Conservation (phyloP, 2,888 invertebrate species). For the Encarsia formosa region DNA sequence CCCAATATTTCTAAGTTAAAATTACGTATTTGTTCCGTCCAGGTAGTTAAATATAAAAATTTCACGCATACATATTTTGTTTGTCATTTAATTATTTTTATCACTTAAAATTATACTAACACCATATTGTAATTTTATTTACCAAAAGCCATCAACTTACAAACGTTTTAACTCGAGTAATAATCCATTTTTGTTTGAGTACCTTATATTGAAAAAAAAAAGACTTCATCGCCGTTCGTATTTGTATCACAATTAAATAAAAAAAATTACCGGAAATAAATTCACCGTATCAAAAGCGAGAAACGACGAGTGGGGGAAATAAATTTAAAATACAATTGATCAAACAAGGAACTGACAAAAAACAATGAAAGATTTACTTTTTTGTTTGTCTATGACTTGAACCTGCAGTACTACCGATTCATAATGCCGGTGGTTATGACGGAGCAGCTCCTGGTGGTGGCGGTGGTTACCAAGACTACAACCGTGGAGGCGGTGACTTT, state of each 20-base stretch:
- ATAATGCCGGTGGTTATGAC: constrained; percentile 44
- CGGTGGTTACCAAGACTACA: constrained; percentile 47
- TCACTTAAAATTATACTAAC: constrained; percentile 4
- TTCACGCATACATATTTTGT: no score
- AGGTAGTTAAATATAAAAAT: no score
- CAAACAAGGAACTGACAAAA: not conserved
- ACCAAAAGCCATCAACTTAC: constrained; percentile 9
- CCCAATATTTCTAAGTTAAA: no score
- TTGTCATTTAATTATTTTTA: not conserved
- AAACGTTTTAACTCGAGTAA: constrained; percentile 27
- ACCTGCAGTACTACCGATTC: constrained; percentile 42
- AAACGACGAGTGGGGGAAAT: no score
- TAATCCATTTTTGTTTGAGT: constrained; percentile 20
- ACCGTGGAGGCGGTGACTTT: constrained; percentile 48
- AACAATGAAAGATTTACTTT: not conserved
- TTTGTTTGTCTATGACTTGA: no score
- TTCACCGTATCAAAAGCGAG: no score
- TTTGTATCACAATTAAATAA: not conserved
- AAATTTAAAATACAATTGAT: no score
- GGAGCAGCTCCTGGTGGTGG: constrained; percentile 44
- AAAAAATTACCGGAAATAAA: no score
- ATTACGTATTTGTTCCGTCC: no score
- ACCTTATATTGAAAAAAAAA: not conserved
- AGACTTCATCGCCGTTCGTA: no score
- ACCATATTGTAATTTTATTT: not conserved